Evolutionary conservation across 2,797 vertebrate genomes (phyloP).

Genomic region (Cossypha heuglini): DNA sequence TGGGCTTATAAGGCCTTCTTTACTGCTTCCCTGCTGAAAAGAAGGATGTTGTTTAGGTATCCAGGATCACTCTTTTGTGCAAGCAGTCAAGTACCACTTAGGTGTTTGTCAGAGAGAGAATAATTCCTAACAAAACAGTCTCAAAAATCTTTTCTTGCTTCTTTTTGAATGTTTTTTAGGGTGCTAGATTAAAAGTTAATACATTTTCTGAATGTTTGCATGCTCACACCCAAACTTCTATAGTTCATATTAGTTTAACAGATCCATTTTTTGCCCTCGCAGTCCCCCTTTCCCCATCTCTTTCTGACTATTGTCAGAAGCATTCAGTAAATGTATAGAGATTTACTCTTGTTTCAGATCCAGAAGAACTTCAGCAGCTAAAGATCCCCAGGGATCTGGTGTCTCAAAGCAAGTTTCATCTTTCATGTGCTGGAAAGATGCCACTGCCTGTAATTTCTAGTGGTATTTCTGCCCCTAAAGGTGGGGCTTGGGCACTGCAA

Average conservation of each 20-base stretch:
- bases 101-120: background rate
- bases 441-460: background rate
- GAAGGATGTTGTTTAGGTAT: background rate
- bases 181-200: background rate
- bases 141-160: background rate
- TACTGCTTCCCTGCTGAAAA: background rate
- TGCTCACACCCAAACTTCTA: background rate
- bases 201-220: background rate
- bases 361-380: background rate
- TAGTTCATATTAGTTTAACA: background rate
- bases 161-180: background rate
- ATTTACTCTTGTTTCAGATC: background rate
- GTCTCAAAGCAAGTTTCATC: background rate
- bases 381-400: background rate
- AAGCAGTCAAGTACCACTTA: background rate
- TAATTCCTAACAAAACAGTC: background rate
- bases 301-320: background rate
- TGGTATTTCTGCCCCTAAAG: constrained; percentile 30
- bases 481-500: background rate
- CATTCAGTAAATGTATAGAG: background rate
- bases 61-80: background rate
- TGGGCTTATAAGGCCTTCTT: background rate
- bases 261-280: background rate
- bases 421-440: constrained; percentile 3
- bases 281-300: background rate